Evolutionary conservation across 2,113 vertebrate genomes (phyloP), one percentile per base, ranked within the genome.

Genomic region (Polypterus bichir): DNA sequence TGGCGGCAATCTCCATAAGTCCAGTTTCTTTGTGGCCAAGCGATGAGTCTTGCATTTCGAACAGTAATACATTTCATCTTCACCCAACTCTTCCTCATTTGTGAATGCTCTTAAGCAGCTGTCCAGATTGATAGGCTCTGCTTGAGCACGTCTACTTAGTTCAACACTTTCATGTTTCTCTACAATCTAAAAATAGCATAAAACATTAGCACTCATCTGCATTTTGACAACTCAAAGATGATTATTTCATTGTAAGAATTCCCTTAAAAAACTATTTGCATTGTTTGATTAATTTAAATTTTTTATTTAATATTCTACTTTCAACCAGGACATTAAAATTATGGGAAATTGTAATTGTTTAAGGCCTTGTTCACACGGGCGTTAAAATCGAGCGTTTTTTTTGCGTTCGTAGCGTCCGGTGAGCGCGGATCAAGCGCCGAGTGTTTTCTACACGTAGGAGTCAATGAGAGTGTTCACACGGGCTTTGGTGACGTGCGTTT

Each of bases 21-120:
- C 96, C 74, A 99, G 85, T 66, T 98, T 99, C 82, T 99, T 99
- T 61, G 93, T 99, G 74, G 96, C 96, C 69, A 98, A 70, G 48
- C 96, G 89, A 66, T 97, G 95, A 3, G 91, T 92, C 75, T 92
- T 93, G 79, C 96, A 98, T 74, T 99, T 99, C 71, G 96, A 99
- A 73, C 96, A 99, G 78, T 95, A 97, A 80, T 99, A 99, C 77
- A 99, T 94, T 73, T 99, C 95, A 6, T 99, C 93, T 66, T 97
- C 95, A 1, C 96, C 96, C 51, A 98, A 81, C 59, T 98, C 94
- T 62, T 99, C 96, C 76, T 99, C 95, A 0, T 83, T 91, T 71
- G 96, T 99, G 83, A 99, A 99, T 66, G 94, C 94, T 70, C 89
- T 85, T 63, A 98, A 84, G 67, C 96, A 99, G 59, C 90, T 99